A percentile compares a stretch with the other conserved stretches of the same genome.
phyloP scores from a whole-genome alignment of 2,113 vertebrate genomes.

The Pelobates fuscus region DNA sequence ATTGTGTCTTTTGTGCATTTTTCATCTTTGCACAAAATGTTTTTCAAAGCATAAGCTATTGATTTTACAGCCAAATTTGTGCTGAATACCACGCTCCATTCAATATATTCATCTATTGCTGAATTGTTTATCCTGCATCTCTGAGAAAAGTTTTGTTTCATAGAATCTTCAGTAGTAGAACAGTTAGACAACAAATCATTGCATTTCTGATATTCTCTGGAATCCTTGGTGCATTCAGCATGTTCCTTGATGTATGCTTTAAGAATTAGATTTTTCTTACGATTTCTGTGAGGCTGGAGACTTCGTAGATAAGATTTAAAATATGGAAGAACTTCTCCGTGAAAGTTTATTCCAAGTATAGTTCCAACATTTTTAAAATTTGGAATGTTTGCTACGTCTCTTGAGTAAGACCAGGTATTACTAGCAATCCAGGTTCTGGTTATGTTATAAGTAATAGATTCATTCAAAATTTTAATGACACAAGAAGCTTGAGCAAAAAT shows the following conservation, averaged over 20 bases:
- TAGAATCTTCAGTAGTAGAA: neutral
- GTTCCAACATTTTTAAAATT: constrained; percentile 64
- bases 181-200: neutral
- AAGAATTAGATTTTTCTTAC: neutral
- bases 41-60: neutral
- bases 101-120: neutral
- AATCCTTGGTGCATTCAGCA: neutral
- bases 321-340: neutral
- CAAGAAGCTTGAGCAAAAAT: constrained; percentile 59
- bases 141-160: neutral
- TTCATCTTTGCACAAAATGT: neutral
- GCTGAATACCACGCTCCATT: neutral
- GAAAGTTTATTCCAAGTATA: constrained; percentile 61
- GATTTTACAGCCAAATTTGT: neutral
- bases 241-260: neutral
- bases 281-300: neutral
- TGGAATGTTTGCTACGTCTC: constrained; percentile 50
- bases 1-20: neutral
- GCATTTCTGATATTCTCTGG: neutral
- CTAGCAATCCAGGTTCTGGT: constrained; percentile 65
- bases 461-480: constrained; percentile 58
- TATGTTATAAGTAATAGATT: constrained; percentile 59
- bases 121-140: neutral
- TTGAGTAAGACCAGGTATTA: constrained; percentile 64
- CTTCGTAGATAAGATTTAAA: neutral